Percentiles rank a stretch among this genome's conserved stretches.
phyloP scores from a whole-genome alignment of 2,797 vertebrate species.

The Notoglanidium macrostoma region DNA sequence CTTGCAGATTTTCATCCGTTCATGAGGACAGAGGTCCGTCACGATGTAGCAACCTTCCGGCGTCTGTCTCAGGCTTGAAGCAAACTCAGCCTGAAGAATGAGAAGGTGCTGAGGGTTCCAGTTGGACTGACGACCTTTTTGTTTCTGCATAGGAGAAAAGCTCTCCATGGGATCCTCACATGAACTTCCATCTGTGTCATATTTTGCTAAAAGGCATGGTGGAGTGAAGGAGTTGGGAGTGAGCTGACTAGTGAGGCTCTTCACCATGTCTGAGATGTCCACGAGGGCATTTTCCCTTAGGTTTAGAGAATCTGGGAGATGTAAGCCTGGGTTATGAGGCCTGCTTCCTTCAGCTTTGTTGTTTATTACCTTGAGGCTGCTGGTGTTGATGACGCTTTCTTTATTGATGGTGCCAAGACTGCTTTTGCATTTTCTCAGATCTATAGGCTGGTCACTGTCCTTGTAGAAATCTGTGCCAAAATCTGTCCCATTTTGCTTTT shows the following conservation, averaged over 20 bases:
- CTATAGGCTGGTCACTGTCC: conserved; percentile 92
- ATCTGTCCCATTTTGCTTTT: conserved; percentile 78
- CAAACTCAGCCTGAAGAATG: conserved; percentile 97
- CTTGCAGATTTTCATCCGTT: conserved; percentile 97
- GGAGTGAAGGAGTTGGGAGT: conserved; percentile 96
- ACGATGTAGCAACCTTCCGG: conserved; percentile 92
- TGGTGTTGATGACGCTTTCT: background rate
- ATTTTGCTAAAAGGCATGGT: conserved; percentile 91
- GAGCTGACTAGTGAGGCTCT: conserved; percentile 91
- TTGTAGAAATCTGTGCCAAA: conserved; percentile 83
- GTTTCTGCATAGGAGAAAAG: conserved; percentile 89
- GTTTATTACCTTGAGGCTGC: conserved; percentile 54
- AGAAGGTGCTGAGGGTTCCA: conserved; percentile 98
- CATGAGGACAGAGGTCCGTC: conserved; percentile 93
- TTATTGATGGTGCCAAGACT: conserved; percentile 56
- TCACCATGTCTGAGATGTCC: conserved; percentile 99
- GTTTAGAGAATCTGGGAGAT: conserved; percentile 75
- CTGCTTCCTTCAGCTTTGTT: conserved; percentile 60
- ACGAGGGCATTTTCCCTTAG: conserved; percentile 91
- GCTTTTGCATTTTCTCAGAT: conserved; percentile 94
- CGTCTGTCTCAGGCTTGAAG: conserved; percentile 89
- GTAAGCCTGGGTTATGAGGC: conserved; percentile 65
- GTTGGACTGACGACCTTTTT: conserved; percentile 95
- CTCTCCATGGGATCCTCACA: conserved; percentile 92
- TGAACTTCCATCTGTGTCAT: conserved; percentile 87